Evolutionary conservation across 2,113 vertebrate genomes (phyloP), one percentile per base, ranked within the genome.

Genomic region (Eptatretus burgeri): DNA sequence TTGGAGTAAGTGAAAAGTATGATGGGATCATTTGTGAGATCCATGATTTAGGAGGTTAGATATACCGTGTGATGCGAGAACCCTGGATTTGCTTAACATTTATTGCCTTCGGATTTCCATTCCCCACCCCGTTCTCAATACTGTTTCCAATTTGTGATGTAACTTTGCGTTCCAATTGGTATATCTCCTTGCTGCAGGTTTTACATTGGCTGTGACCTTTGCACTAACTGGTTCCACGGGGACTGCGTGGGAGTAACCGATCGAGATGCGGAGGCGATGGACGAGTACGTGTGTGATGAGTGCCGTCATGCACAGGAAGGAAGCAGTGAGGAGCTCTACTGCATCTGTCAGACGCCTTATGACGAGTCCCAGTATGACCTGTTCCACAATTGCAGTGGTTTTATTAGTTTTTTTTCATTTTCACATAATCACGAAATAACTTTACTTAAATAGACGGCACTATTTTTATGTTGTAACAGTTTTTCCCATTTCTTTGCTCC

Each of bases 221-320:
- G 91, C 79, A 89, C 89, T 77, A 98, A 95, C 82, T 98, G 91
- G 91, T 98, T 87, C 79, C 91, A 98, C 67, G 91, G 91, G 64
- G 86, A 82, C 65, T 98, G 91, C 72, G 91, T 98, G 70, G 87
- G 89, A 70, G 89, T 98, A 81, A 91, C 91, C 49, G 91, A 98
- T 79, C 93, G 94, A 75, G 89, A 98, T 75, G 91, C 91, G 74
- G 87, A 94, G 80, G 93, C 93, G 83, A 76, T 98, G 79, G 91
- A 94, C 76, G 91, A 94, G 80, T 98, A 94, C 79, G 93, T 98
- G 78, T 98, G 91, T 71, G 83, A 81, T 69, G 91, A 88, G 77
- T 98, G 91, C 77, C 93, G 91, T 75, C 79, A 82, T 65, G 84
- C 85, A 71, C 91, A 96, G 78, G 87, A 96, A 75, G 85, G 80